Evolutionary conservation across 2,888 invertebrate species (phyloP), one percentile per base, ranked within the genome.

Genomic region (Perizoma affinitatum): DNA sequence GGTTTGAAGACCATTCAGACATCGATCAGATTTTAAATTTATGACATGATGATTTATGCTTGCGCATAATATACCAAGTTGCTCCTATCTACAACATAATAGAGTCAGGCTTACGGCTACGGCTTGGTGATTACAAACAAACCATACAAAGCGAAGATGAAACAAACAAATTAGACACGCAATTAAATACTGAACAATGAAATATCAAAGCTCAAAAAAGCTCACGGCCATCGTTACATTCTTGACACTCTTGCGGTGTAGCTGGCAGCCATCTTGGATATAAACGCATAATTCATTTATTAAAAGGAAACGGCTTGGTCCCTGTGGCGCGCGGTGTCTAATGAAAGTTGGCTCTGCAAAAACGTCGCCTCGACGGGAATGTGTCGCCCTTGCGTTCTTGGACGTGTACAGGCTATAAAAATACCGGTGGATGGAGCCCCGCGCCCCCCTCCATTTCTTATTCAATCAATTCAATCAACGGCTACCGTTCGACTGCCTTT

Each of bases 371-470:
- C 86, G 88, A 73, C 79, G 82, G 80, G 91, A 90, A 91, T 91
- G 91, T 90, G 90, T 91, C 88, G 89, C 87, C 86, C 78, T 83
- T 86, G 90, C 88, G 88, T 85, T 85, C 83, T 84, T 84, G 78
- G 82, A 86, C 88, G 86, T 84, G 88, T 84, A 90, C 88, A 85
- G 87, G 83, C 89, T 85, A 90, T 90, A 91, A 89, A 91, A 90
- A 91, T 89, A 88, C 88, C 90, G 81, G 79, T 80, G 79, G 78
- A 82, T 76, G 79, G 75, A 75, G 74, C 80, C 74, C 74, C 79
- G 69, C 78, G 72, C 80, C 76, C 82, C 82, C 81, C 83, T 80
- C 79, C 79, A 79, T 86, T 87, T 86, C 86, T 88, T 89, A 88
- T 87, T 84, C 87, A 88, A 89, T 88, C 86, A 87, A 88, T 90